Conservation (phyloP, 2,888 invertebrate species). For the Pterostichus madidus region DNA sequence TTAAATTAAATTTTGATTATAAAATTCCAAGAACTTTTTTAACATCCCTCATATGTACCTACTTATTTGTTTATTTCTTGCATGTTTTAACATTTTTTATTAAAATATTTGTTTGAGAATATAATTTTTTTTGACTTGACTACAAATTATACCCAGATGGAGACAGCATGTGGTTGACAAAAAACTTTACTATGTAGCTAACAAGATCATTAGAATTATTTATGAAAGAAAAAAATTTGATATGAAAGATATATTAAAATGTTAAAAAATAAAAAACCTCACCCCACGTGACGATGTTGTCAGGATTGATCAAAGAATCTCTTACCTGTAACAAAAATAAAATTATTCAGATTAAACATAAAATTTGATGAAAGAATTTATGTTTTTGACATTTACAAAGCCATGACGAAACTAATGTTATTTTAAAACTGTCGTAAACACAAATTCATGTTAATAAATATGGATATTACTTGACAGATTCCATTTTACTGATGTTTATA, state of each 20-base stretch:
- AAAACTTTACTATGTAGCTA: background rate
- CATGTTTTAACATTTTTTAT: too few species aligned
- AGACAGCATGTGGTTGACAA: constrained; percentile 8
- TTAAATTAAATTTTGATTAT: too few species aligned
- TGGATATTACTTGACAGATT: constrained; percentile 18
- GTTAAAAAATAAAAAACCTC: constrained; percentile 4
- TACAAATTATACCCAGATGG: constrained; percentile 14
- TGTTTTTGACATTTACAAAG: constrained; percentile 54
- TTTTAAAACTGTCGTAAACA: background rate
- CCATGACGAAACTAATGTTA: constrained; percentile 5
- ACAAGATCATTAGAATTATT: constrained; percentile 23
- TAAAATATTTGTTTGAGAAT: too few species aligned
- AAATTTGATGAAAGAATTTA: constrained; percentile 30
- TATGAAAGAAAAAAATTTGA: constrained; percentile 1
- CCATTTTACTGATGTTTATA: constrained; percentile 47
- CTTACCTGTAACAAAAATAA: constrained; percentile 40
- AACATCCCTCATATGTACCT: background rate
- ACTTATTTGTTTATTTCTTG: too few species aligned
- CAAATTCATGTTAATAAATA: constrained; percentile 33
- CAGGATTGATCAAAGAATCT: constrained; percentile 3
- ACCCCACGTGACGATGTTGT: background rate
- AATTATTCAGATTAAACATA: background rate
- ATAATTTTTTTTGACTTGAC: background rate
- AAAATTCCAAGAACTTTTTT: too few species aligned
- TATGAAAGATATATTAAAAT: background rate